Conservation (phyloP, 2,797 vertebrate genomes). For the Sarcophilus harrisii region DNA sequence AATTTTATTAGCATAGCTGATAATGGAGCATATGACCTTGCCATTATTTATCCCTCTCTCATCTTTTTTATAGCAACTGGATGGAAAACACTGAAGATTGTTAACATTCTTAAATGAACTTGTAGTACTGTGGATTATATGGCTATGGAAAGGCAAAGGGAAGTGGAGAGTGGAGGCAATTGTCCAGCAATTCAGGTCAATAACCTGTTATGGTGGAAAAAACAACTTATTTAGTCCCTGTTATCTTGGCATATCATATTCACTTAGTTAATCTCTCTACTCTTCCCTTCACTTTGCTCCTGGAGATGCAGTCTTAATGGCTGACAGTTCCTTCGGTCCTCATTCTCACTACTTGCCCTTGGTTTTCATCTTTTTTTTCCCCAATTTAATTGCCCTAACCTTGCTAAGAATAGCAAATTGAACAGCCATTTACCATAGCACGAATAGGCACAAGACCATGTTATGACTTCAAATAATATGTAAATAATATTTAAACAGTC, state of each 20-base stretch:
- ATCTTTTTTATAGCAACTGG: neutral
- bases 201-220: neutral
- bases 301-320: neutral
- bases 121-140: neutral
- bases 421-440: conserved; percentile 74
- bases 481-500: conserved; percentile 84
- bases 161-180: conserved; percentile 20
- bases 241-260: neutral
- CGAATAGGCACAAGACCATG: conserved; percentile 72
- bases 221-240: neutral
- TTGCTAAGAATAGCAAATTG: conserved; percentile 57
- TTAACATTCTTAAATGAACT: conserved; percentile 34
- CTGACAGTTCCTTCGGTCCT: conserved; percentile 1
- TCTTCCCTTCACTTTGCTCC: neutral
- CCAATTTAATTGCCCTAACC: conserved; percentile 73
- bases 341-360: neutral
- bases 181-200: conserved; percentile 1
- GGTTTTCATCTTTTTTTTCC: conserved; percentile 63
- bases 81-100: conserved; percentile 17
- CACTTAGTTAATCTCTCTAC: neutral
- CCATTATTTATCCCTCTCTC: conserved; percentile 32
- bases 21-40: neutral
- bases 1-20: neutral
- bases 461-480: conserved; percentile 80
- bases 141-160: neutral